Conservation (phyloP, 2,888 invertebrate species). For the Coelopa pilipes region DNA sequence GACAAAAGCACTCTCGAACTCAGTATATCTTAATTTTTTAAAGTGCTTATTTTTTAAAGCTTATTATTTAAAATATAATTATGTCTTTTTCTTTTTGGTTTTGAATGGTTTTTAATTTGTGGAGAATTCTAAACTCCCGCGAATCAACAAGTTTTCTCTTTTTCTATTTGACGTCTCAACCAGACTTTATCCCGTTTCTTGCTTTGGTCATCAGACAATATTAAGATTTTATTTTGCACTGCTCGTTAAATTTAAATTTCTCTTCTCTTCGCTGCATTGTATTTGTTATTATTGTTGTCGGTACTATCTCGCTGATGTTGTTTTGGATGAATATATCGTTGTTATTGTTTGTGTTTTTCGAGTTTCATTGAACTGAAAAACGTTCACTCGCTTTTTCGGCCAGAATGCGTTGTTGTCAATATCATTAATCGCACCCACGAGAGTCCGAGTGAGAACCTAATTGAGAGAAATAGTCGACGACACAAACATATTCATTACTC, state of each 20-base stretch:
- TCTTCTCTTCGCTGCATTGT: neutral
- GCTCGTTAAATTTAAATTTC: neutral
- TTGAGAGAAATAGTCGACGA: neutral
- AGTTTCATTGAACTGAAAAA: constrained; percentile 22
- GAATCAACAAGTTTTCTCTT: too few species aligned
- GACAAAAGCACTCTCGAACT: too few species aligned
- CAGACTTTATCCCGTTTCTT: too few species aligned
- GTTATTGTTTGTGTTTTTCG: constrained; percentile 11
- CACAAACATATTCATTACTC: neutral
- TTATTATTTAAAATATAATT: neutral
- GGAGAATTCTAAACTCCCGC: too few species aligned
- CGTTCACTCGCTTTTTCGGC: neutral
- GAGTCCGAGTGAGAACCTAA: neutral
- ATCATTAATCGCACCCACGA: constrained; percentile 8
- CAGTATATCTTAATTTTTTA: neutral
- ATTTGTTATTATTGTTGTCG: neutral
- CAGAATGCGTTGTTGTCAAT: constrained; percentile 11
- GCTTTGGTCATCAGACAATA: too few species aligned
- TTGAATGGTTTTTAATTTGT: too few species aligned
- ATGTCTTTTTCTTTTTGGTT: neutral
- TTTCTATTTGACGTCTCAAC: too few species aligned
- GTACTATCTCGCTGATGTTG: neutral
- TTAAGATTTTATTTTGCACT: too few species aligned
- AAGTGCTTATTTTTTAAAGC: neutral
- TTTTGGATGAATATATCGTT: neutral